These are phyloP conservation scores for Myotis myotis DNA, from an alignment of 2,797 vertebrate species.

Conservation along the genomic window DNA sequence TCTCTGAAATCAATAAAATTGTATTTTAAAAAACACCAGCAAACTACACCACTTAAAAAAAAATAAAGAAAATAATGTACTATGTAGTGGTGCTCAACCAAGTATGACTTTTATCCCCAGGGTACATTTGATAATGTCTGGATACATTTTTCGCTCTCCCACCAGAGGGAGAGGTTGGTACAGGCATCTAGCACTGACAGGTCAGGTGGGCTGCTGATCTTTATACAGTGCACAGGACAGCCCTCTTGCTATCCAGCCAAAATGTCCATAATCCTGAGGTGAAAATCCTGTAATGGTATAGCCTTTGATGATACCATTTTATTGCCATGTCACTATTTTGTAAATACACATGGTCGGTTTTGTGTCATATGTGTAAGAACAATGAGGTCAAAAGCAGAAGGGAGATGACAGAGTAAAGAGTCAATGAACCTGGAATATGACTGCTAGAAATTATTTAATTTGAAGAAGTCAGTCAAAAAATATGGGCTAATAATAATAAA, in stretches of 20 bases:
- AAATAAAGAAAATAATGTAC: neutral
- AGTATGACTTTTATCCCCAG: neutral
- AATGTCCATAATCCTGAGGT: neutral
- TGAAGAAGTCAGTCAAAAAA: neutral
- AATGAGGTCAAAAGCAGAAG: neutral
- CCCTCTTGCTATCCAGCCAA: neutral
- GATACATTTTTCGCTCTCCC: neutral
- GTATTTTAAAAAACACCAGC: no score
- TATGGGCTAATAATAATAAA: neutral
- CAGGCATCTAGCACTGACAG: neutral
- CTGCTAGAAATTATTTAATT: neutral
- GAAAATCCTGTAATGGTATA: neutral
- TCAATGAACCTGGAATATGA: neutral
- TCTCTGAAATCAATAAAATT: no score
- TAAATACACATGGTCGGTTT: neutral
- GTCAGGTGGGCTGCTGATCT: accelerated
- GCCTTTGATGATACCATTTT: neutral
- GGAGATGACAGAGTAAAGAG: neutral
- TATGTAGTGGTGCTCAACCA: neutral
- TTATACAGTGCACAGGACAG: neutral
- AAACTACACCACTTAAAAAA: neutral
- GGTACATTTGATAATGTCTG: neutral
- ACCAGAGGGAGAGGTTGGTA: neutral
- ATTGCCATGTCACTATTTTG: neutral
- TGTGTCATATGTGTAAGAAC: neutral